These are phyloP conservation scores for Lasiommata megera DNA, from an alignment of 2,888 invertebrate species.

Conservation along the genomic window DNA sequence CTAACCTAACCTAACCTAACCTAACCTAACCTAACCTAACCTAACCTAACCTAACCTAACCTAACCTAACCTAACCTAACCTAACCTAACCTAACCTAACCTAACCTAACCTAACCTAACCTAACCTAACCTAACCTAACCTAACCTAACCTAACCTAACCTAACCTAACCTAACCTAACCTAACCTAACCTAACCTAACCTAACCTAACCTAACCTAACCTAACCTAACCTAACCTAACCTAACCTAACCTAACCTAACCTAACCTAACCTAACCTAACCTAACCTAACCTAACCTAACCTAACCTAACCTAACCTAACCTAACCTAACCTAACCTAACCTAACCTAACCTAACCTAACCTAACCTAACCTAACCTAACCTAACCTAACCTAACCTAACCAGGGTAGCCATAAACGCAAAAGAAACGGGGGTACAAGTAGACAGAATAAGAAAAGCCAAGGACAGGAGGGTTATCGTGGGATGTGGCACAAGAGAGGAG, in stretches of 20 bases:
- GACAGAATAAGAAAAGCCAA: too few species aligned
- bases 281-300: constrained; percentile 6
- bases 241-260: neutral
- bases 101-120: neutral
- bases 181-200: neutral
- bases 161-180: neutral
- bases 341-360: constrained; percentile 12
- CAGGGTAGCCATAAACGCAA: constrained; percentile 4
- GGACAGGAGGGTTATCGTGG: too few species aligned
- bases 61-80: neutral
- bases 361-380: constrained; percentile 12
- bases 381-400: constrained; percentile 29
- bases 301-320: constrained; percentile 11
- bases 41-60: constrained; percentile 9
- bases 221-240: neutral
- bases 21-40: constrained; percentile 11
- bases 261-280: neutral
- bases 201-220: neutral
- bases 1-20: constrained; percentile 12
- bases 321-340: constrained; percentile 11
- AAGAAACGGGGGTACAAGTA: too few species aligned
- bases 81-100: neutral
- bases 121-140: neutral
- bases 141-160: neutral
- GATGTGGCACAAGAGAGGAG: too few species aligned